Base-by-base conservation (phyloP, 2,888 invertebrate species). In the Melikaiella ostensackeni region DNA sequence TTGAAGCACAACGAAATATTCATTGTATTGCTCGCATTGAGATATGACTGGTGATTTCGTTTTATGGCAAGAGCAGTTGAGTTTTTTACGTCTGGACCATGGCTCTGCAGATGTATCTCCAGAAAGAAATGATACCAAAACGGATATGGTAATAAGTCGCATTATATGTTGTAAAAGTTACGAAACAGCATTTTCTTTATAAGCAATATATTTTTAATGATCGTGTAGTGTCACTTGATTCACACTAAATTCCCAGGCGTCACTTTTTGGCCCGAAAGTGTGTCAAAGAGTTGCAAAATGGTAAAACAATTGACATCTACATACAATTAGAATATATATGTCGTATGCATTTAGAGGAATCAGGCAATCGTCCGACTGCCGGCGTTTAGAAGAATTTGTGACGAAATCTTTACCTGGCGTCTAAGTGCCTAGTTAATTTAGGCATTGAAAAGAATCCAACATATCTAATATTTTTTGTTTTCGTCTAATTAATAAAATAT, bases 61-160 rank as follows among this genome's bases (percentile, higher is more conserved):
- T 64, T 64, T 64, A 64, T 64, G 27, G 33, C 35, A 38, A 64
- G 63, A 64, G 63, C 63, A 64, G 42, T 64, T 64, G 35, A 63
- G 63, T 59, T 63, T 62, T 62, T 63, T 63, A 63, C 63, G 35
- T n/a, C 63, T 35, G 33, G 11, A 33, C 35, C 64, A 64, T 64
- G 11, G 13, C 27, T 42, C 42, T 66, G 42, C 64, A 66, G 46
- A 42, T 66, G 66, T 38, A 66, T 27, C 46, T 66, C 46, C 24
- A 46, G 13, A 27, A 66, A 66, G 42, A 13, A 66, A 57, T 59
- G 24, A 59, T 59, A 46, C 46, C 42, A 66, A 66, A 66, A 66
- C 46, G 66, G 42, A 66, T 46, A 66, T 66, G 46, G 46, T 66
- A 66, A 66, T 66, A 66, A 66, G 24, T 66, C 66, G 46, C 66